phyloP scores from a whole-genome alignment of 2,888 invertebrate genomes.

The Hydrotaea cyrtoneurina region DNA sequence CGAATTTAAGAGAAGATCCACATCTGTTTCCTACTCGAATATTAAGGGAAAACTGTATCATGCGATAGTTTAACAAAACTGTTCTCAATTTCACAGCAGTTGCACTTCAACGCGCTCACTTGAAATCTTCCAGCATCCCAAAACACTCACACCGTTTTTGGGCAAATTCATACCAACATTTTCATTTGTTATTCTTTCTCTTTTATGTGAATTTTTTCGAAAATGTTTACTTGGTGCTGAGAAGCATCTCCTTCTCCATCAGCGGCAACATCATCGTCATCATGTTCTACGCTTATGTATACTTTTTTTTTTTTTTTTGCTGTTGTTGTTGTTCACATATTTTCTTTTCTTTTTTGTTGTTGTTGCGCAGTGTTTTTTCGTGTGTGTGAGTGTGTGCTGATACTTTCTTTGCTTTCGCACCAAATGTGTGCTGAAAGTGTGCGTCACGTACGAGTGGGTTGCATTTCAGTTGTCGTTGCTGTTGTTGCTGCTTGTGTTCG shows the following conservation, averaged over 20 bases:
- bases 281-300: background rate
- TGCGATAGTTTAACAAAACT: too few relatives aligned
- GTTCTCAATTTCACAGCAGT: background rate
- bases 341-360: background rate
- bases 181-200: conserved; percentile 7
- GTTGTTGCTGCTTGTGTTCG: background rate
- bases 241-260: background rate
- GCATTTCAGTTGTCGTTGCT: background rate
- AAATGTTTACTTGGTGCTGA: background rate
- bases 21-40: too few relatives aligned
- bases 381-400: too few relatives aligned
- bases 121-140: background rate
- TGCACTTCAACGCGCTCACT: background rate
- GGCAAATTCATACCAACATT: background rate
- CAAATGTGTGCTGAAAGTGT: conserved; percentile 13
- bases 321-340: background rate
- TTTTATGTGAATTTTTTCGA: background rate
- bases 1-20: too few relatives aligned
- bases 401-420: background rate
- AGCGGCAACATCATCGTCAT: background rate
- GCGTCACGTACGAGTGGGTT: background rate
- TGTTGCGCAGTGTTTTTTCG: too few relatives aligned
- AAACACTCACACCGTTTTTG: background rate
- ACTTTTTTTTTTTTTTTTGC: background rate
- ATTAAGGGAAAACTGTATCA: too few relatives aligned